Conservation (phyloP, 2,888 invertebrate species). For the Amblyjoppa fuscipennis region DNA sequence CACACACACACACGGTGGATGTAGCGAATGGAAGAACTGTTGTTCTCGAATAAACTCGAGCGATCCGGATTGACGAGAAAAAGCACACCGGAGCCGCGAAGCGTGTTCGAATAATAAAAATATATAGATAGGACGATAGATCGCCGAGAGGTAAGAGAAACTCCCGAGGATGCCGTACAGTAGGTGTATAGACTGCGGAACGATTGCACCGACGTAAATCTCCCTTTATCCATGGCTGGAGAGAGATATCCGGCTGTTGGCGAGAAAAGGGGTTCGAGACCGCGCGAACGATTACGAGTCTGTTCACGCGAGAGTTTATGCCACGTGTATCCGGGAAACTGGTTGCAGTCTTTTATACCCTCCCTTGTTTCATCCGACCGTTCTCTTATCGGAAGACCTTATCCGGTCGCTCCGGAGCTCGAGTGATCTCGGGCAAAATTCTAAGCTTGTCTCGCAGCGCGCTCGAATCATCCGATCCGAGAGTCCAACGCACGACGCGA, state of each 20-base stretch:
- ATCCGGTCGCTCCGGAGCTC: neutral
- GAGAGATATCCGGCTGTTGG: slow-evolving; percentile 29
- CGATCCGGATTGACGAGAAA: slow-evolving; percentile 22
- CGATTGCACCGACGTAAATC: slow-evolving; percentile 37
- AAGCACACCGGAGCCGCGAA: slow-evolving; percentile 15
- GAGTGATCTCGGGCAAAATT: neutral
- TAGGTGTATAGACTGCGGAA: neutral
- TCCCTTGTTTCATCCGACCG: neutral
- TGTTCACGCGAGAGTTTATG: slow-evolving; percentile 17
- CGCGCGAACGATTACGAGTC: slow-evolving; percentile 46
- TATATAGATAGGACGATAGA: slow-evolving; percentile 3
- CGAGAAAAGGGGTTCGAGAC: slow-evolving; percentile 26
- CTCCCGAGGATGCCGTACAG: slow-evolving; percentile 4
- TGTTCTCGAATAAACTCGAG: slow-evolving; percentile 20
- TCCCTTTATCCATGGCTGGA: slow-evolving; percentile 30
- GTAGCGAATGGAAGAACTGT: slow-evolving; percentile 8
- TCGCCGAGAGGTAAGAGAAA: slow-evolving; percentile 21
- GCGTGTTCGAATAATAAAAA: slow-evolving; percentile 22
- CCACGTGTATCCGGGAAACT: slow-evolving; percentile 6
- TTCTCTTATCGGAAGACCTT: neutral
- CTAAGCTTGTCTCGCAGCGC: neutral
- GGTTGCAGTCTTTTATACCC: neutral
- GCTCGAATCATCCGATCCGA: neutral
- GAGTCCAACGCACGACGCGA: neutral
- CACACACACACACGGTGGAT: neutral